These are phyloP conservation scores for Polydrusus cervinus DNA, from an alignment of 2,888 invertebrate genomes.

Conservation along the genomic window DNA sequence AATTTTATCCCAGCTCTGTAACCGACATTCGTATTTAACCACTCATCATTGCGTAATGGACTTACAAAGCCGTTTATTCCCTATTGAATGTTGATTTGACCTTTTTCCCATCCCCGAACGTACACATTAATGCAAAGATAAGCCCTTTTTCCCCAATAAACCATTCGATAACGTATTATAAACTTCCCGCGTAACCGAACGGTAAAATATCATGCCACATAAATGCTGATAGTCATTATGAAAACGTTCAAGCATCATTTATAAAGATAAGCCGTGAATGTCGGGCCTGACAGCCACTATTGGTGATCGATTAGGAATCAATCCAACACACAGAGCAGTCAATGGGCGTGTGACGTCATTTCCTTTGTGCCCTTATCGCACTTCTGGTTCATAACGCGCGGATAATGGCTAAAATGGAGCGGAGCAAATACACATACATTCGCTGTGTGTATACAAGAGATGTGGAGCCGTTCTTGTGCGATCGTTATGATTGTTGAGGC, in stretches of 20 bases:
- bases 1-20: background rate
- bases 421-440: slow-evolving; percentile 59
- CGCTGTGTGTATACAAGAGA: slow-evolving; percentile 41
- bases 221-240: slow-evolving; percentile 65
- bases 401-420: slow-evolving; percentile 69
- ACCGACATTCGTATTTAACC: slow-evolving; percentile 50
- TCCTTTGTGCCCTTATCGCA: slow-evolving; percentile 72
- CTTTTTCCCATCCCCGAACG: slow-evolving; percentile 31
- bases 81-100: slow-evolving; percentile 34
- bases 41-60: slow-evolving; percentile 43
- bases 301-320: slow-evolving; percentile 72
- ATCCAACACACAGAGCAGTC: slow-evolving; percentile 70
- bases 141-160: slow-evolving; percentile 53
- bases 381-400: slow-evolving; percentile 73
- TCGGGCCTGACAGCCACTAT: slow-evolving; percentile 67
- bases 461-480: slow-evolving; percentile 35
- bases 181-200: slow-evolving; percentile 48
- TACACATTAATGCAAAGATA: slow-evolving; percentile 48
- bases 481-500: slow-evolving; percentile 37
- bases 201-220: slow-evolving; percentile 49
- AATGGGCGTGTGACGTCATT: slow-evolving; percentile 72
- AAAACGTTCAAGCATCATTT: slow-evolving; percentile 71
- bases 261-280: slow-evolving; percentile 71
- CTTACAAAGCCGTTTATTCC: slow-evolving; percentile 22
- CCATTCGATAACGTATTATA: slow-evolving; percentile 46